Conservation (phyloP, 1,140 invertebrate genomes). For the Atta texana region DNA sequence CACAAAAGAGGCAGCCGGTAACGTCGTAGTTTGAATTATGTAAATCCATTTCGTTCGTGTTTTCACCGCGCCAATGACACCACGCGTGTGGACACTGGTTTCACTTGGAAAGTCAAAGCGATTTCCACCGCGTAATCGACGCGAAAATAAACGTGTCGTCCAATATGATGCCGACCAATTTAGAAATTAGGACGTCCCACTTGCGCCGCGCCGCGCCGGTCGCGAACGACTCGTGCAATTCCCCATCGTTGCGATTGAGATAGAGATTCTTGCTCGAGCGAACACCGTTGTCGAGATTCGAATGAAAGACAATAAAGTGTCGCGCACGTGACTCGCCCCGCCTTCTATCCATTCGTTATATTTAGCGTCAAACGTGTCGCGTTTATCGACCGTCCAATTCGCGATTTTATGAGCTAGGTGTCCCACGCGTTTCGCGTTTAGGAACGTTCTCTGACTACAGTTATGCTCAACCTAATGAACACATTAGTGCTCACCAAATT, state of each 20-base stretch:
- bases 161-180: conserved; percentile 41
- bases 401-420: conserved; percentile 47
- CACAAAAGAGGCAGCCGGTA: conserved; percentile 33
- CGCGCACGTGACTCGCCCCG: background rate
- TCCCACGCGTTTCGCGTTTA: background rate
- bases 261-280: too few species aligned
- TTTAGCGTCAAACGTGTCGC: conserved; percentile 6
- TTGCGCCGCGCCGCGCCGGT: background rate
- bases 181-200: conserved; percentile 61
- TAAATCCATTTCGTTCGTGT: conserved; percentile 56
- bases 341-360: background rate
- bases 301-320: background rate
- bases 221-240: background rate
- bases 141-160: conserved; percentile 51
- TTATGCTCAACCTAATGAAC: too few species aligned
- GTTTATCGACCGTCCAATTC: conserved; percentile 11
- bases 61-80: conserved; percentile 55
- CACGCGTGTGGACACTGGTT: conserved; percentile 16
- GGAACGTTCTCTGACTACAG: too few species aligned
- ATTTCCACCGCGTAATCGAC: conserved; percentile 49
- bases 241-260: too few species aligned
- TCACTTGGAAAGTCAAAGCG: conserved; percentile 64
- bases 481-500: too few species aligned
- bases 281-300: background rate
- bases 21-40: conserved; percentile 48